Evolutionary conservation across 1,140 invertebrate species (phyloP).

Genomic region (Calliopsis andreniformis): DNA sequence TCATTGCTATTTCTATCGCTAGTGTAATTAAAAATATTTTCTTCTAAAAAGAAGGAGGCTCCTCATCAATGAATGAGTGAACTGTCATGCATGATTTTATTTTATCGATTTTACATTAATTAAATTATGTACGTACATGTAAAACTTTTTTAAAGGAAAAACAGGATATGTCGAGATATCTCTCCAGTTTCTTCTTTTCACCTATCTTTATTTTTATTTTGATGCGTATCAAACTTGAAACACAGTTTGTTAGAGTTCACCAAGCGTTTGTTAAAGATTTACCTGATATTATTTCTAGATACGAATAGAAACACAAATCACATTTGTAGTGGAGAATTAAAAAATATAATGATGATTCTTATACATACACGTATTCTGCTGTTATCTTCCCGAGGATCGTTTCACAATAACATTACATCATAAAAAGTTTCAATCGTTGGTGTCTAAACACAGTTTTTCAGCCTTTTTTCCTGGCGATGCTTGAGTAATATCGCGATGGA

Average conservation of each 20-base stretch:
- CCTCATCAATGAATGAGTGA: no score
- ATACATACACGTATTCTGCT: background rate
- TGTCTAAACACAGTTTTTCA: constrained; percentile 18
- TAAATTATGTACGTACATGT: no score
- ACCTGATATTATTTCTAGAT: background rate
- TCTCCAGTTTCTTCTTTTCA: no score
- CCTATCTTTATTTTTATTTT: background rate
- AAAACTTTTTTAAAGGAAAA: no score
- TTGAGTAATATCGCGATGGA: constrained; percentile 27
- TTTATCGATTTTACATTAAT: no score
- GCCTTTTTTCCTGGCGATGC: constrained; percentile 22
- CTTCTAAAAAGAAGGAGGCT: no score
- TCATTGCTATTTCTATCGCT: no score
- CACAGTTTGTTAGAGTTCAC: background rate
- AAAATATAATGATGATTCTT: constrained; percentile 20
- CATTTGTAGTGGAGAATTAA: background rate
- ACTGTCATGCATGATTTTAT: no score
- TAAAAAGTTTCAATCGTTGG: constrained; percentile 29
- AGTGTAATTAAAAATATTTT: no score
- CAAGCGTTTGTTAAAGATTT: background rate
- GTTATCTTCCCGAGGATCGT: constrained; percentile 23
- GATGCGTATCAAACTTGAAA: constrained; percentile 14
- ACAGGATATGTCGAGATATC: no score
- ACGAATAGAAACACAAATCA: background rate
- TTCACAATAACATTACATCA: constrained; percentile 23